Percentiles rank a stretch among this genome's conserved stretches.
Conservation (phyloP, 2,888 invertebrate genomes). For the Pyralis farinalis region DNA sequence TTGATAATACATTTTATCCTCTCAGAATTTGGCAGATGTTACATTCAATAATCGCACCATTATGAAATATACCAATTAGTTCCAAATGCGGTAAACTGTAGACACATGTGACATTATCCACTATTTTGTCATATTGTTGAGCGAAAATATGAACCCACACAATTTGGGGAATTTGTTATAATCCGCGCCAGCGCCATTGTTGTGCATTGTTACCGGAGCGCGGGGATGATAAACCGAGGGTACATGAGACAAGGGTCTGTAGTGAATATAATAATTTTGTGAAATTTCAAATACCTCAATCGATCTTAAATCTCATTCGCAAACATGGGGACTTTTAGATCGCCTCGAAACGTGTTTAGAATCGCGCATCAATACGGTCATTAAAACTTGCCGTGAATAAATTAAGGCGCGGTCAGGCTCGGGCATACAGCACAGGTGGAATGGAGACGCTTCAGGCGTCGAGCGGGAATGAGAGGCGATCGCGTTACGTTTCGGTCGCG, state of each 20-base stretch:
- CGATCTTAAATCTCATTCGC: conserved; percentile 41
- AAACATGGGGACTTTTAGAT: conserved; percentile 25
- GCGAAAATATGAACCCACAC: conserved; percentile 75
- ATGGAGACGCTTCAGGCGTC: conserved; percentile 61
- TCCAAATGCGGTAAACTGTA: conserved; percentile 71
- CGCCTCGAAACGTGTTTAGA: conserved; percentile 15
- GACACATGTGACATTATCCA: conserved; percentile 75
- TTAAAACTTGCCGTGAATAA: conserved; percentile 57
- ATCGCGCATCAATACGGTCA: conserved; percentile 40
- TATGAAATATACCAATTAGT: conserved; percentile 77
- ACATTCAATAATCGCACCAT: conserved; percentile 56
- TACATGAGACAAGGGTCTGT: conserved; percentile 37
- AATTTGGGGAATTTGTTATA: conserved; percentile 77
- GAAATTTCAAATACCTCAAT: conserved; percentile 42
- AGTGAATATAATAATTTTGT: conserved; percentile 52
- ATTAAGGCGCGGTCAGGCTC: conserved; percentile 50
- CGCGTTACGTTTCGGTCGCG: conserved; percentile 22
- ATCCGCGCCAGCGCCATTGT: conserved; percentile 71
- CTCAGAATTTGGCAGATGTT: conserved; percentile 60
- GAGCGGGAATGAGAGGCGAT: conserved; percentile 43
- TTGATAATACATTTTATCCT: background rate
- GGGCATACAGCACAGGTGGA: conserved; percentile 64
- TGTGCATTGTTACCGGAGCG: conserved; percentile 52
- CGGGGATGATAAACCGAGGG: conserved; percentile 49
- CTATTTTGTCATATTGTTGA: conserved; percentile 76